A percentile compares a stretch with the other conserved stretches of the same genome.
These are phyloP conservation scores for Oscheius sp. DNA, from an alignment of 2,888 invertebrate species.

Conservation along the genomic window DNA sequence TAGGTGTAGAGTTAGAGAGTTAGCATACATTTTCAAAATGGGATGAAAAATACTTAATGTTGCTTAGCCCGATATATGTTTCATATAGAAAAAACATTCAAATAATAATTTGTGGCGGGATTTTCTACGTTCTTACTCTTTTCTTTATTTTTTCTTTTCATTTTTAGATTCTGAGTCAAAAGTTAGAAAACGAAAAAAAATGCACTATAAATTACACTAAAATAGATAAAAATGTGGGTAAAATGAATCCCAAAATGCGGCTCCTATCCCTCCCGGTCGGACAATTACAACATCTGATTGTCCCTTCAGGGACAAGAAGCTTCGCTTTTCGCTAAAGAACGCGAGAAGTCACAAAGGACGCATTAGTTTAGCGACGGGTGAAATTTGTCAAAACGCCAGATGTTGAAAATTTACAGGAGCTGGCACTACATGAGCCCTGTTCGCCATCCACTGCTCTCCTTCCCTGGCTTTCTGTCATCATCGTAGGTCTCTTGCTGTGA, in stretches of 20 bases:
- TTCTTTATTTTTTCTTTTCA: no score
- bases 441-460: background rate
- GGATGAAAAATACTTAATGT: no score
- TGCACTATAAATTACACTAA: no score
- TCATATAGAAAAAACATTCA: no score
- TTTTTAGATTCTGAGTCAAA: no score
- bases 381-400: background rate
- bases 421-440: conserved; percentile 15
- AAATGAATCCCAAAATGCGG: background rate
- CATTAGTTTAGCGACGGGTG: background rate
- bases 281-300: conserved; percentile 12
- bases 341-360: background rate
- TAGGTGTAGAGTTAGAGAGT: conserved; percentile 7
- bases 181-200: no score
- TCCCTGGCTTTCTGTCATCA: background rate
- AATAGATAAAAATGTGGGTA: no score
- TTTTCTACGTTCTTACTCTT: no score
- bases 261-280: background rate
- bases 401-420: conserved; percentile 13
- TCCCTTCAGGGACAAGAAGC: background rate
- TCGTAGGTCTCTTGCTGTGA: conserved; percentile 1
- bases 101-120: no score
- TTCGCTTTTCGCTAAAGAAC: background rate
- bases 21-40: no score
- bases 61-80: no score